Percentiles rank a stretch among this genome's conserved stretches.
phyloP scores from a whole-genome alignment of 2,797 vertebrate genomes.

The Microcaecilia unicolor region DNA sequence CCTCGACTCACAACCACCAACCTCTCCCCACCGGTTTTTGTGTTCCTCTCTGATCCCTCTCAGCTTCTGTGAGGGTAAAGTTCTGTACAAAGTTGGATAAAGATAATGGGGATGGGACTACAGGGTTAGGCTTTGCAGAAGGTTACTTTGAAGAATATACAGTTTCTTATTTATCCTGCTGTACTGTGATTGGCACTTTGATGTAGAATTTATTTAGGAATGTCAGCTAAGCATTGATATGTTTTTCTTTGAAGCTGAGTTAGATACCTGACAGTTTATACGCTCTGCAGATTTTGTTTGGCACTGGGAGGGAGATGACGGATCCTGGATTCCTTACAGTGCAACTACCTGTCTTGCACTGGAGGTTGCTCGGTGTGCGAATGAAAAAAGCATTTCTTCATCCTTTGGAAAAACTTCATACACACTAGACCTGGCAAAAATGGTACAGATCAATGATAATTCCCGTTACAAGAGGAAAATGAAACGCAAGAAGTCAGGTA shows the following conservation, averaged over 20 bases:
- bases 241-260: background rate
- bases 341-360: constrained; percentile 36
- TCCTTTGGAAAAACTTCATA: constrained; percentile 37
- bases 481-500: constrained; percentile 48
- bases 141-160: background rate
- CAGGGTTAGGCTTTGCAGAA: background rate
- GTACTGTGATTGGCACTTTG: too few species aligned
- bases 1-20: too few species aligned
- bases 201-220: too few species aligned
- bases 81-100: too few species aligned
- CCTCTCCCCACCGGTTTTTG: too few species aligned
- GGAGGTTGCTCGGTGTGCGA: constrained; percentile 31
- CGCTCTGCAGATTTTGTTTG: constrained; percentile 31
- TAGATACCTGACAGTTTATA: background rate
- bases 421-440: constrained; percentile 56
- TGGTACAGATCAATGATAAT: constrained; percentile 61
- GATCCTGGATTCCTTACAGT: constrained; percentile 52
- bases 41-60: too few species aligned
- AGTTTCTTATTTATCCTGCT: too few species aligned
- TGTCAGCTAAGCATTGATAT: too few species aligned
- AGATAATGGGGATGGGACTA: background rate
- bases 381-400: constrained; percentile 31
- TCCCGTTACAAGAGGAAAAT: constrained; percentile 61
- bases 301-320: constrained; percentile 65
- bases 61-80: too few species aligned